Evolutionary conservation across 35 echinoderm and acorn worm species (phyloP).

Genomic region (Acanthaster planci): DNA sequence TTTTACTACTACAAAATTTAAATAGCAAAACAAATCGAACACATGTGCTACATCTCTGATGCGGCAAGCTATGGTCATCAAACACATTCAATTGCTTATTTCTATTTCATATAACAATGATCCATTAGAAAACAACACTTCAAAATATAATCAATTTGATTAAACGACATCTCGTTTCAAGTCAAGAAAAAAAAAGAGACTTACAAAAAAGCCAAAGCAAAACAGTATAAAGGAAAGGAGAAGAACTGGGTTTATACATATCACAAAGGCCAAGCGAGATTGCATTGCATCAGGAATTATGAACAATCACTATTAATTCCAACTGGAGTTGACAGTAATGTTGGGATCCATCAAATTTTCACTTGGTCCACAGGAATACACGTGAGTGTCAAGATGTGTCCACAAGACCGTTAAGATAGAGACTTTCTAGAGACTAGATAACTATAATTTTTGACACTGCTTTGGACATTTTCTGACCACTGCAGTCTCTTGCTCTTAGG

Average conservation of each 20-base stretch:
- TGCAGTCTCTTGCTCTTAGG: too few species aligned
- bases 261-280: neutral
- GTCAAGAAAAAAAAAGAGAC: too few species aligned
- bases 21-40: neutral
- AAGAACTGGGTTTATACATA: neutral
- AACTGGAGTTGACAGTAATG: too few species aligned
- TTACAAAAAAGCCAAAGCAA: neutral
- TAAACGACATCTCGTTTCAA: too few species aligned
- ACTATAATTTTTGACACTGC: too few species aligned
- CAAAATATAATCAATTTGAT: slow-evolving; percentile 31
- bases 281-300: neutral
- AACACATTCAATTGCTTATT: slow-evolving; percentile 8
- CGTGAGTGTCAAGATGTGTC: too few species aligned
- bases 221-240: neutral
- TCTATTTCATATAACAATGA: slow-evolving; percentile 14
- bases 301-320: neutral
- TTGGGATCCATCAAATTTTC: neutral
- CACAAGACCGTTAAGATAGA: too few species aligned
- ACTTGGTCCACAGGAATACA: slow-evolving; percentile 23
- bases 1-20: neutral
- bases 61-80: slow-evolving; percentile 25
- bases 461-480: too few species aligned
- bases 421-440: too few species aligned
- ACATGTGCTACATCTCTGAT: slow-evolving; percentile 3
- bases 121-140: slow-evolving; percentile 21